phyloP scores from a whole-genome alignment of 2,113 vertebrate species.

The Tetrao urogallus region DNA sequence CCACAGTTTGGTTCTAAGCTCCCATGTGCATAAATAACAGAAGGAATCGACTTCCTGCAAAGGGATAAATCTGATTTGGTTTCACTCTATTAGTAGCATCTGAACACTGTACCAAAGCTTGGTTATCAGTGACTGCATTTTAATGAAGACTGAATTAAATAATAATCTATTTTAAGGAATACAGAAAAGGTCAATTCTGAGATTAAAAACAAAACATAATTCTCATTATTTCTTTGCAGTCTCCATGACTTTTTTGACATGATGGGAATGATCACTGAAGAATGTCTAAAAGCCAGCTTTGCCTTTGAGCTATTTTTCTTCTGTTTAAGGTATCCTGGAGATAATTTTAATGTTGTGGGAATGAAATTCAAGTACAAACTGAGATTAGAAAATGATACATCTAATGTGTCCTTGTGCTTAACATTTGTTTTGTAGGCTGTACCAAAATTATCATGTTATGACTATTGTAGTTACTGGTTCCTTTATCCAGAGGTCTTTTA shows the following conservation, averaged over 20 bases:
- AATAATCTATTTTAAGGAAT: background rate
- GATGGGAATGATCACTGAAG: conserved; percentile 21
- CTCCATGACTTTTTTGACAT: background rate
- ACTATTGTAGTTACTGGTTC: background rate
- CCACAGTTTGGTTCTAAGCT: conserved; percentile 11
- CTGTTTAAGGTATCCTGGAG: background rate
- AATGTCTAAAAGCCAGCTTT: conserved; percentile 13
- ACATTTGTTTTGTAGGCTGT: background rate
- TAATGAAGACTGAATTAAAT: background rate
- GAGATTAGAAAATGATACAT: background rate
- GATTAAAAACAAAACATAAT: background rate
- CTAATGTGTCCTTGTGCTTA: background rate
- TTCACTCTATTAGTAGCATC: background rate
- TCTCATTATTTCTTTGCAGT: background rate
- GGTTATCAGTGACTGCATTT: background rate
- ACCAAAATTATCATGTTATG: background rate
- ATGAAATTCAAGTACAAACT: background rate
- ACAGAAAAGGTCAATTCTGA: background rate
- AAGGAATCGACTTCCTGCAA: conserved; percentile 4
- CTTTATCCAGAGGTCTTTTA: background rate
- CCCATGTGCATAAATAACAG: background rate
- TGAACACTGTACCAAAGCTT: background rate
- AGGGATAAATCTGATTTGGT: background rate
- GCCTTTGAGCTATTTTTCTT: conserved; percentile 28
- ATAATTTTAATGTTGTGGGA: background rate